These are phyloP conservation scores for Climacteris rufus DNA, from an alignment of 2,113 vertebrate genomes.

Conservation along the genomic window DNA sequence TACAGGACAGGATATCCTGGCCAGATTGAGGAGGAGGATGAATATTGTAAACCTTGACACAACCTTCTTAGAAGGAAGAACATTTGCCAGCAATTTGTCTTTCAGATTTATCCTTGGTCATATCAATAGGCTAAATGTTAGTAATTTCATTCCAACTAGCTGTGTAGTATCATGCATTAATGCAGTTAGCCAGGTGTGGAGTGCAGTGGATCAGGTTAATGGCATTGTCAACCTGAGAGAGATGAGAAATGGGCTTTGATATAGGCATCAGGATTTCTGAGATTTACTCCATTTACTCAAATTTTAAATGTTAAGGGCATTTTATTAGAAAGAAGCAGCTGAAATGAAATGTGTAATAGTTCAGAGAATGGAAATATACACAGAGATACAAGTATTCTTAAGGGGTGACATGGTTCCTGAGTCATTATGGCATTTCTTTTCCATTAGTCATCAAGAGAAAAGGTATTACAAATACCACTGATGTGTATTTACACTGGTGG, in stretches of 20 bases:
- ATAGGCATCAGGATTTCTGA: not conserved
- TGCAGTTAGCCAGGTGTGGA: not conserved
- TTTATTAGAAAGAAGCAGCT: not conserved
- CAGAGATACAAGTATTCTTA: not conserved
- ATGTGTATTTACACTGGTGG: not conserved
- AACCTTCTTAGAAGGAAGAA: not conserved
- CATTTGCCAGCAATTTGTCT: not conserved
- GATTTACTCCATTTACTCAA: not conserved
- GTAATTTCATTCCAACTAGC: slow-evolving; percentile 31
- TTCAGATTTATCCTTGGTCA: slow-evolving; percentile 15
- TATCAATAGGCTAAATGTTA: slow-evolving; percentile 26
- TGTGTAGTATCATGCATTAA: not conserved
- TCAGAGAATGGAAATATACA: not conserved
- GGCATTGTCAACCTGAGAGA: slow-evolving; percentile 10
- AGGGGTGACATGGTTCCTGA: not conserved
- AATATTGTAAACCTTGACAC: not conserved
- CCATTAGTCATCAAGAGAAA: not conserved
- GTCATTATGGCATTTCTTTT: not conserved
- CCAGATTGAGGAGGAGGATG: not conserved
- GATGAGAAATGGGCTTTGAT: not conserved
- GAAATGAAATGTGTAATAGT: not conserved
- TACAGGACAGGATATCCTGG: not conserved
- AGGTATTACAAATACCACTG: not conserved
- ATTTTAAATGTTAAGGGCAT: not conserved
- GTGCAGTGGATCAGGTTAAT: slow-evolving; percentile 28